Base-by-base conservation (phyloP, 2,113 vertebrate species). In the Prionailurus viverrinus region DNA sequence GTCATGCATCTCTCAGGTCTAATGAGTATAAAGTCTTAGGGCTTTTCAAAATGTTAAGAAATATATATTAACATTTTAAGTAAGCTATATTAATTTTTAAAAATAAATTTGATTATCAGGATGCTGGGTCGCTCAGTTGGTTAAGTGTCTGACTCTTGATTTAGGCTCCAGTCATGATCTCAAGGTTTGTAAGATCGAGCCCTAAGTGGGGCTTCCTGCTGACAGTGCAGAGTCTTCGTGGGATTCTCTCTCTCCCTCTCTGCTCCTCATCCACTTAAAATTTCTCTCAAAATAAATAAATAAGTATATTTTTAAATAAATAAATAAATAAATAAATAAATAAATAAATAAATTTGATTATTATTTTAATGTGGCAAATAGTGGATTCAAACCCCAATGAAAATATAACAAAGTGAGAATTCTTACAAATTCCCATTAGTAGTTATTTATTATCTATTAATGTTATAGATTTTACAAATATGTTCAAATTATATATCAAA, bases 11-110 rank as follows among this genome's bases (percentile, higher is more conserved):
- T 18, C 66, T 81, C 29, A 89, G 15, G 16, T 78, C 31, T 53
- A 85, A 58, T 63, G 58, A 58, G 21, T 71, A 25, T 55, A 65
- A 95, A 73, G 5, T 25, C 4, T 13, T 53, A 11, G 14, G 9
- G 41, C 48, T 78, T 76, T 83, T 82, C 39, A 95, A 92, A 68
- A 55, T 80, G 21, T 93, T 87, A 79, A 23, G 5, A 95, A 55
- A 15, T 80, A 48, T 27, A 14, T 69, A 51, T 21, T 69, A 68
- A 36, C 25, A 69, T 63, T 93, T 87, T 90, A 69, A 73, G 21
- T 69, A 87, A 73, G 48, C 29, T 33, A 36, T 73, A 51, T 61
- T 73, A 9, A 79, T 68, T 85, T 92, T 63, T 18, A 29, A 81
- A 84, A 83, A 61, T 80, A 86, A 86, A 85, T 63, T 4, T 84